Base-by-base conservation (phyloP, 1,140 invertebrate genomes). In the Diploscapter pachys region DNA sequence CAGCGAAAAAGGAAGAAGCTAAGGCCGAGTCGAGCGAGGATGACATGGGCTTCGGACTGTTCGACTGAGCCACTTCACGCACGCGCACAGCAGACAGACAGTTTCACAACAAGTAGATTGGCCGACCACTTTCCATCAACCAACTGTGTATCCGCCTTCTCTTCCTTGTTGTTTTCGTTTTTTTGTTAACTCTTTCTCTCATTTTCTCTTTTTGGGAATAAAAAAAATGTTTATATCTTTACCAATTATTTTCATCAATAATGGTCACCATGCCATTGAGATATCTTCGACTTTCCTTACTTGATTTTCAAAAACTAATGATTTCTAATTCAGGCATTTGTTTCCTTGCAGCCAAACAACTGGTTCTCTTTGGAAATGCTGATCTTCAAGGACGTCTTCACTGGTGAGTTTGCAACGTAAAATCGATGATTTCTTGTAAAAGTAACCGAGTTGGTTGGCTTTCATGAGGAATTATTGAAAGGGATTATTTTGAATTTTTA, bases 381-480 rank as follows among this genome's bases (percentile, higher is more conserved):
- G 87, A 93, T 96, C 88, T 96, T 91, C 90, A 96, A 95, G 89
- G 93, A 96, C 89, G 90, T 93, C 88, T 91, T 96, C 87, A 93
- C 92, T 77, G 92, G 93, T 94, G 90, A 90, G 86, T 82, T 63
- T 56, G 1, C 31, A 31, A 31, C 31, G 31, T 31, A 31, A 31
- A 31, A 31, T 31, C 1, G 31, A 31, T 31, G 31, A 31, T 0
- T 31, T 31, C 31, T 31, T 31, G 31, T 31, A 31, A 31, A 31
- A 31, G 31, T 31, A 31, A 31, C 31, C 31, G 31, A 31, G 31
- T 31, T 31, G 31, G 31, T 31, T 31, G n/a, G 31, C 31, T 31
- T 31, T 31, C 31, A 31, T n/a, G n/a, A n/a, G n/a, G n/a, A n/a
- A n/a, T n/a, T n/a, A n/a, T n/a, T n/a, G n/a, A n/a, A n/a, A n/a